Base-by-base conservation (phyloP, 1,140 invertebrate species). In the Lineus longissimus region DNA sequence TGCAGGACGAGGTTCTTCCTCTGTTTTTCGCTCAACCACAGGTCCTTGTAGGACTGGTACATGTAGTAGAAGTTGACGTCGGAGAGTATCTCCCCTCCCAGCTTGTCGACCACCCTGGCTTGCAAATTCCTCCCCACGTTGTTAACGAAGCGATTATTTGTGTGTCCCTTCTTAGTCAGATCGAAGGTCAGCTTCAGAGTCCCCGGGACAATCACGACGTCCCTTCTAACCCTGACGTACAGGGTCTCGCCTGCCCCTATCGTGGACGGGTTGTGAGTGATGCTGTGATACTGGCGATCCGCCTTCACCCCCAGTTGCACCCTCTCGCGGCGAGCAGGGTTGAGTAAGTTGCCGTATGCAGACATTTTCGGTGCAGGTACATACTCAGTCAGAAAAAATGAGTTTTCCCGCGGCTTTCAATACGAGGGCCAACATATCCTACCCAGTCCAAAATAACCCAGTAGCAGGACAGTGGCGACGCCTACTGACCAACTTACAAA, bases 141-240 rank as follows among this genome's bases (percentile, higher is more conserved):
- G 23, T 61, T 29, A 13, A 67, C 33, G 9, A 36, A 60, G 27
- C 19, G 11, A 41, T 64, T 67, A 9, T 19, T 43, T 31, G 63
- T 55, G 19, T 36, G 63, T 7, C 27, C 29, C 15, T 61, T 25
- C 1, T 61, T 9, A 25, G 27, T 40, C 17, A 65, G 60, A 22
- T 64, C 45, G 55, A 67, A 67, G 9, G 62, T 59, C n/a, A 64
- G 25, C 29, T 55, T 51, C 0, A 19, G 19, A 27, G 57, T 61
- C 27, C 65, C 41, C 23, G 58, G 65, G 30, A 67, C 57, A 47
- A 67, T 63, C 43, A 64, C 45, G 43, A 61, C 59, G 43, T 67
- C 59, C 41, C 19, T 45, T 23, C 62, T 51, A 30, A 67, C 60
- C 59, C 62, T 64, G n/a, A 67, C 65, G 9, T 63, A 55, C 19